A percentile compares a stretch with the other conserved stretches of the same genome.
Evolutionary conservation across 2,113 vertebrate genomes (phyloP).

Genomic region (Ursus arctos): DNA sequence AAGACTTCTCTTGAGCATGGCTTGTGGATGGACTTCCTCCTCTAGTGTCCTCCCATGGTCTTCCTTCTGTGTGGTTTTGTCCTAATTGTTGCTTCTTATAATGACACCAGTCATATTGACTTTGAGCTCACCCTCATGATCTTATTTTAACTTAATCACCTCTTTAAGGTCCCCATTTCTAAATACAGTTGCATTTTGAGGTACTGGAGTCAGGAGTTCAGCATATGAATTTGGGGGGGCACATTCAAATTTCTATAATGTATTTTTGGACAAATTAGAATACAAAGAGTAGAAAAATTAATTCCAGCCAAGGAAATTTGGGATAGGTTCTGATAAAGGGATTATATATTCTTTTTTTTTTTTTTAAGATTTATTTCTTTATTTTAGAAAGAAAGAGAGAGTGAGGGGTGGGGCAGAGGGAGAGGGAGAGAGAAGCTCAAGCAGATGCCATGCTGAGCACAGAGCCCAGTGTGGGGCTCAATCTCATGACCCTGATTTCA

Average conservation of each 20-base stretch:
- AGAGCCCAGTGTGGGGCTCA: not conserved
- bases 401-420: not conserved
- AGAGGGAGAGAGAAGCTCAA: not conserved
- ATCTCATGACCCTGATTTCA: not conserved
- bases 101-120: not conserved
- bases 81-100: not conserved
- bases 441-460: not conserved
- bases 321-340: not conserved
- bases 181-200: not conserved
- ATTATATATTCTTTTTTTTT: not conserved
- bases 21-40: not conserved
- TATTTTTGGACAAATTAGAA: not conserved
- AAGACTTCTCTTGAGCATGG: not conserved
- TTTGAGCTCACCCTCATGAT: not conserved
- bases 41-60: not conserved
- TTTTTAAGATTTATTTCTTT: not conserved
- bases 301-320: not conserved
- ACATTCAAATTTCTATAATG: not conserved
- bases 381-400: not conserved
- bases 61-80: not conserved
- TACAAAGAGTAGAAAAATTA: not conserved
- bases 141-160: not conserved
- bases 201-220: not conserved
- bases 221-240: not conserved
- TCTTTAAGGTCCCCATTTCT: not conserved